Percentiles rank a stretch among this genome's conserved stretches.
These are phyloP conservation scores for Gadus macrocephalus DNA, from an alignment of 2,113 vertebrate species.

Conservation along the genomic window DNA sequence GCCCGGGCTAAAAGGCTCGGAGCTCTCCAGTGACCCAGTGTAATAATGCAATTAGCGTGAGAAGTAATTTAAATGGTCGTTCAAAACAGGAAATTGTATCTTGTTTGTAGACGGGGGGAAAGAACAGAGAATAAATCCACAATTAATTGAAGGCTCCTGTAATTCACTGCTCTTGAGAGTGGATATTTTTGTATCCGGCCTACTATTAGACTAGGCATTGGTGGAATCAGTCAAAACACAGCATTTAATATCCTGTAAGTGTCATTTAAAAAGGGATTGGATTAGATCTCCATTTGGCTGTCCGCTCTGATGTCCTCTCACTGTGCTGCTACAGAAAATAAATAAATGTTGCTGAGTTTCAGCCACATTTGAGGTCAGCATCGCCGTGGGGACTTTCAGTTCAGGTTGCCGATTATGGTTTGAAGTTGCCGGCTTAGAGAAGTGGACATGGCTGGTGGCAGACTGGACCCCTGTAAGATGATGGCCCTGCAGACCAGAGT, in stretches of 20 bases:
- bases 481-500: constrained; percentile 22
- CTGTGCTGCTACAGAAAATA: not conserved
- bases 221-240: not conserved
- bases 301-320: not conserved
- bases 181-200: constrained; percentile 20
- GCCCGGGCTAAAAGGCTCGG: constrained; percentile 1
- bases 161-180: constrained; percentile 25
- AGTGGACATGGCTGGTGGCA: constrained; percentile 14
- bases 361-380: constrained; percentile 10
- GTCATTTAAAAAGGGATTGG: not conserved
- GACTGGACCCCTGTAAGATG: constrained; percentile 8
- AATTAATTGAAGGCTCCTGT: constrained; percentile 22
- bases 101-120: constrained; percentile 12
- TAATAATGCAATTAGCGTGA: constrained; percentile 32
- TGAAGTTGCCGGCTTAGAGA: constrained; percentile 22
- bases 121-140: constrained; percentile 34
- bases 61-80: constrained; percentile 22
- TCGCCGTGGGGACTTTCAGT: constrained; percentile 8
- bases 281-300: not conserved
- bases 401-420: not conserved
- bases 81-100: constrained; percentile 24
- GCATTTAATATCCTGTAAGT: not conserved
- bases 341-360: not conserved
- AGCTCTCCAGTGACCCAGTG: not conserved
- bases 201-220: not conserved